Evolutionary conservation across 1,140 invertebrate genomes (phyloP).

Genomic region (Pectinophora gossypiella): DNA sequence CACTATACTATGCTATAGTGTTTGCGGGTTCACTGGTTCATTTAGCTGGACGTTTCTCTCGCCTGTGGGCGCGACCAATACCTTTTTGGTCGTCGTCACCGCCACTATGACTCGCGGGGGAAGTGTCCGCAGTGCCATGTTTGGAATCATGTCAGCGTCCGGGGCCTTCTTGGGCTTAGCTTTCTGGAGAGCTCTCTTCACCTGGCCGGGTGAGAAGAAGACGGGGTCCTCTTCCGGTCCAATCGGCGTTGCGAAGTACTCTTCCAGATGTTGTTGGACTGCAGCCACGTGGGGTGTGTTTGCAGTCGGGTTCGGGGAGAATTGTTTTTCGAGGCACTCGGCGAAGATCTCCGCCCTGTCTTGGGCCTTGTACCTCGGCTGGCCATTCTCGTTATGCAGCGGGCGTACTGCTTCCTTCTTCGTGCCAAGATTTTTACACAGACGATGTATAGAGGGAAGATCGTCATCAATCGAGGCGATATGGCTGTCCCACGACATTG

Average conservation of each 20-base stretch:
- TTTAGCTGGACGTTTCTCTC: conserved; percentile 12
- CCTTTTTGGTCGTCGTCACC: too few species aligned
- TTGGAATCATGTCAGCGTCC: conserved; percentile 17
- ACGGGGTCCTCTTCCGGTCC: conserved; percentile 13
- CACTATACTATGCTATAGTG: conserved; percentile 35
- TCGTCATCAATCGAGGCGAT: conserved; percentile 2
- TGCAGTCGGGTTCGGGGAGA: conserved; percentile 19
- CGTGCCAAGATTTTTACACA: conserved; percentile 9
- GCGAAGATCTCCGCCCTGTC: conserved; percentile 26
- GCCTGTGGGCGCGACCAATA: too few species aligned
- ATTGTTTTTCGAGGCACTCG: conserved; percentile 20
- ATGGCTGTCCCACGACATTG: neutral
- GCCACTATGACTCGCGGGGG: conserved; percentile 12
- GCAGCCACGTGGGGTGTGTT: too few species aligned
- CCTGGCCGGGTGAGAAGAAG: conserved; percentile 10
- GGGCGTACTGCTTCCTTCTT: conserved; percentile 11
- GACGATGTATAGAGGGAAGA: conserved; percentile 3
- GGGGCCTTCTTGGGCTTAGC: conserved; percentile 18
- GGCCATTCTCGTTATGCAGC: conserved; percentile 6
- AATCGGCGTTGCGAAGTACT: conserved; percentile 10
- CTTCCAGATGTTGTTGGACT: too few species aligned
- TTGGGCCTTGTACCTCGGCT: conserved; percentile 8
- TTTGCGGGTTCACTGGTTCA: conserved; percentile 13
- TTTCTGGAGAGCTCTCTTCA: neutral
- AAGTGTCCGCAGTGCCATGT: conserved; percentile 8